Evolutionary conservation across 2,888 invertebrate genomes (phyloP), one percentile per base, ranked within the genome.

Genomic region (Miltochrista miniata): DNA sequence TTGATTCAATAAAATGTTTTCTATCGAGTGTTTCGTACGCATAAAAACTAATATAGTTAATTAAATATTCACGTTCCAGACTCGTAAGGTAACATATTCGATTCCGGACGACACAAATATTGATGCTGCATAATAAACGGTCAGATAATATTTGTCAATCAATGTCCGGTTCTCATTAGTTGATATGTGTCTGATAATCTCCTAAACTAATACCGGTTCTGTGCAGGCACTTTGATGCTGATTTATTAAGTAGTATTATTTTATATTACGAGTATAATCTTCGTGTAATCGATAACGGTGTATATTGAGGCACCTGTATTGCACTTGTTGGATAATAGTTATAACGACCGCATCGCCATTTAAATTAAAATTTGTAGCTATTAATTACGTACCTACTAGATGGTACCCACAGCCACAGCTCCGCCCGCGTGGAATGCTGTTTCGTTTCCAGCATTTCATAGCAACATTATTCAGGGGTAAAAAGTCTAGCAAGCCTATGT

Each of bases 191-290:
- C 45, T 48, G 64, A 42, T 64, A 67, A 67, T 66, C 61, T 41
- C 54, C 54, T 9, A 61, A 66, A 67, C 61, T 57, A 64, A 58
- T 63, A 59, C 68, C 58, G 68, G 65, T 65, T 65, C 45, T 47
- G 54, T 48, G 42, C 34, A 48, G 35, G 52, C 42, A 48, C 48
- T 64, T 51, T 46, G 42, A 51, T 11, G 41, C 41, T 36, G 45
- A 52, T 37, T n/a, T 45, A 12, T 35, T 44, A 33, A 40, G 33
- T 45, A 12, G 31, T 15, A n/a, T n/a, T n/a, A n/a, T n/a, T n/a
- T n/a, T n/a, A n/a, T n/a, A n/a, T n/a, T n/a, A n/a, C n/a, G n/a
- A n/a, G n/a, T n/a, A 39, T 55, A 45, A 65, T 48, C 43, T 48
- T 52, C 43, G 18, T 50, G 47, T 61, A 34, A 54, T 37, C 38